Evolutionary conservation across 2,888 invertebrate genomes (phyloP).

Genomic region (Leptopterna dolabrata): DNA sequence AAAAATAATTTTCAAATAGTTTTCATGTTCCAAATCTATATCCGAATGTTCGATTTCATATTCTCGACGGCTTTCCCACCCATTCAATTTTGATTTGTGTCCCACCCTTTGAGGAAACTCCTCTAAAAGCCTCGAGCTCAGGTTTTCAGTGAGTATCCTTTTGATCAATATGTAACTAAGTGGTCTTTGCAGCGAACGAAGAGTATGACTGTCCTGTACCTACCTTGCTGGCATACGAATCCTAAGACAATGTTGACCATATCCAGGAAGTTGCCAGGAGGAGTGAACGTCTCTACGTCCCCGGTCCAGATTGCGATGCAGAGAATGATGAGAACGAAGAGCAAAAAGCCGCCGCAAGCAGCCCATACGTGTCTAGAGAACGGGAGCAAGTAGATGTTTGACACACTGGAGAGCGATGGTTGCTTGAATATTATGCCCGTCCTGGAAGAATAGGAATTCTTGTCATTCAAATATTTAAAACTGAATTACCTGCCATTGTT

Average conservation of each 20-base stretch:
- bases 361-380: constrained; percentile 76
- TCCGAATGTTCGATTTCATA: too few relatives aligned
- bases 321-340: constrained; percentile 66
- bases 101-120: too few relatives aligned
- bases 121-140: too few relatives aligned
- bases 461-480: not conserved
- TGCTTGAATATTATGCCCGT: constrained; percentile 78
- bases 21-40: too few relatives aligned
- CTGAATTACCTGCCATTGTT: not conserved
- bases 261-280: constrained; percentile 65
- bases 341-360: constrained; percentile 69
- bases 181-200: too few relatives aligned
- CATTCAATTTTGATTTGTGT: too few relatives aligned
- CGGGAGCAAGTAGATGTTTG: constrained; percentile 77
- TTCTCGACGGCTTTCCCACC: too few relatives aligned
- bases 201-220: too few relatives aligned
- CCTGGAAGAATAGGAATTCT: constrained; percentile 65
- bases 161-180: too few relatives aligned
- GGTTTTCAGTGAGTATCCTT: too few relatives aligned
- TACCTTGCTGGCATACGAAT: constrained; percentile 75
- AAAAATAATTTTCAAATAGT: too few relatives aligned
- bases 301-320: constrained; percentile 7
- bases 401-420: constrained; percentile 78
- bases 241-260: constrained; percentile 71
- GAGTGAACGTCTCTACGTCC: not conserved